Percentiles rank a stretch among this genome's conserved stretches.
Evolutionary conservation across 2,113 vertebrate species (phyloP).

Genomic region (Elanus axillaris): DNA sequence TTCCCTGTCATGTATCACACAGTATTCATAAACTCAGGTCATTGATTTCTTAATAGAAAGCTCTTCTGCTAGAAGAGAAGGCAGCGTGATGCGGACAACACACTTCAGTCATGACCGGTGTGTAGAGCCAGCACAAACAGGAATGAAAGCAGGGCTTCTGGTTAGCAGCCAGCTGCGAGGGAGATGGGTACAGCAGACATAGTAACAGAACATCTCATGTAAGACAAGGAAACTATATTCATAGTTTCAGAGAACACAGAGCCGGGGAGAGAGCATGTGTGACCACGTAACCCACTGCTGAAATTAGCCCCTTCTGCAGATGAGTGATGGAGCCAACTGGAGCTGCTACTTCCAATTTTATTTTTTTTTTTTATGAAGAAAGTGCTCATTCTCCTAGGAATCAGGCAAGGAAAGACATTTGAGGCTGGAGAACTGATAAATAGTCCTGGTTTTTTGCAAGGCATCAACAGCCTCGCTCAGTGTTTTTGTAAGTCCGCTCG

Average conservation of each 20-base stretch:
- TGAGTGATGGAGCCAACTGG: background rate
- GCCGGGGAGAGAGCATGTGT: fast-evolving
- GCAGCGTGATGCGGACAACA: background rate
- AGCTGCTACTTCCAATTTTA: background rate
- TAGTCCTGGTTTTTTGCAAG: background rate
- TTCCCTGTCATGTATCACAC: background rate
- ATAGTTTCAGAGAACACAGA: background rate
- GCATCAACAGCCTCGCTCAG: background rate
- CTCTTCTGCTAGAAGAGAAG: background rate
- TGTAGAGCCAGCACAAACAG: background rate
- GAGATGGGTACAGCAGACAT: background rate
- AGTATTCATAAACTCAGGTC: background rate
- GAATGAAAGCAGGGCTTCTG: background rate
- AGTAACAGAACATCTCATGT: background rate
- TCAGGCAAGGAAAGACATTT: background rate
- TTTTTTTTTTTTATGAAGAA: background rate
- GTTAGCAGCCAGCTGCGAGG: background rate
- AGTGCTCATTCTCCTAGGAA: background rate
- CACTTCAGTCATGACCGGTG: too few species aligned
- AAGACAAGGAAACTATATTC: background rate
- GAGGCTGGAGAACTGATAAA: background rate
- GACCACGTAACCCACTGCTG: background rate
- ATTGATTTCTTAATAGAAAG: background rate
- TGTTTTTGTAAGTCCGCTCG: background rate
- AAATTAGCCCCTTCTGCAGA: background rate